A percentile compares a stretch with the other conserved stretches of the same genome.
Evolutionary conservation across 2,888 invertebrate genomes (phyloP).

Genomic region (Ptycholaimellus sp.): DNA sequence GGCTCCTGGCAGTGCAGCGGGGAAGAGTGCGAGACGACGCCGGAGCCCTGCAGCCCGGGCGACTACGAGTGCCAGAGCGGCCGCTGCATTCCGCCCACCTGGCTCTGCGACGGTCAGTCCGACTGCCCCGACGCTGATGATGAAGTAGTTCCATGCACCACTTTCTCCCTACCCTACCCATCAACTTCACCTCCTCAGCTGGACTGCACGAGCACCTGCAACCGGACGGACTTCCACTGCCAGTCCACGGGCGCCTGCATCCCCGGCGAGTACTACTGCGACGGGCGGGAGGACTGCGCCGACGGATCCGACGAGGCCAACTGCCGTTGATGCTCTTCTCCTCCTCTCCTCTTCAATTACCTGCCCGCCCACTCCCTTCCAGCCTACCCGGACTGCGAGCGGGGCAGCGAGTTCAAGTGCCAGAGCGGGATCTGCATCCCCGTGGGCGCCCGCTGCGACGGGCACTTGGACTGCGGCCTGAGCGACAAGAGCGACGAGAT

Average conservation of each 20-base stretch:
- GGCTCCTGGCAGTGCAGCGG: too few species aligned
- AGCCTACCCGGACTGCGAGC: too few species aligned
- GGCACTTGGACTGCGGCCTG: conserved; percentile 5
- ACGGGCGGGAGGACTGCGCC: conserved; percentile 3
- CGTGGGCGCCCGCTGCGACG: conserved; percentile 3
- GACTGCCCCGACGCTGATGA: too few species aligned
- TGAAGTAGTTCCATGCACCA: too few species aligned
- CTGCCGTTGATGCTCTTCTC: neutral
- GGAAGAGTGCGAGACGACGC: too few species aligned
- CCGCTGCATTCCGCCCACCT: too few species aligned
- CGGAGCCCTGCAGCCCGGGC: too few species aligned
- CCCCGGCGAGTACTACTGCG: conserved; percentile 1
- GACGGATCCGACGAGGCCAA: conserved; percentile 6
- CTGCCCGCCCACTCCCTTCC: neutral
- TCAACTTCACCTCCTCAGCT: too few species aligned
- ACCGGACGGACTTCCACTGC: conserved; percentile 2
- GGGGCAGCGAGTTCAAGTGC: conserved; percentile 4
- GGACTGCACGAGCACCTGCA: conserved; percentile 4
- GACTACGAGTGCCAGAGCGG: too few species aligned
- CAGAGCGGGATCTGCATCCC: conserved; percentile 5
- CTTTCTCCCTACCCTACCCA: too few species aligned
- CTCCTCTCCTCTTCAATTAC: too few species aligned
- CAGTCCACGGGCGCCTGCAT: conserved; percentile 1
- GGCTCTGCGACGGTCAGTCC: too few species aligned
- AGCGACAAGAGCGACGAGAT: conserved; percentile 4